Evolutionary conservation across 1,140 invertebrate genomes (phyloP).

Genomic region (Sminthurides bifidus): DNA sequence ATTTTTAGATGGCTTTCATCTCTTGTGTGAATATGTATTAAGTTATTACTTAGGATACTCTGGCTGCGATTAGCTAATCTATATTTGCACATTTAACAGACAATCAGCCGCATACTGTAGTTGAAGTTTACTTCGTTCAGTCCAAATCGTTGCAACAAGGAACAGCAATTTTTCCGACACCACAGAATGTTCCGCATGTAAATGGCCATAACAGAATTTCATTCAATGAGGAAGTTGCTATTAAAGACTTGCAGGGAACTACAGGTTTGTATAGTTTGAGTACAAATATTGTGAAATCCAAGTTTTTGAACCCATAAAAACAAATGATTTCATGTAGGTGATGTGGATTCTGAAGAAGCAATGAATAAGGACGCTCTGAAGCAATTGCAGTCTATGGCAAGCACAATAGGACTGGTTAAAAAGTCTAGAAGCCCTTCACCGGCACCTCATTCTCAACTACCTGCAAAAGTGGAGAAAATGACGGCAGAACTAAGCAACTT

Average conservation of each 20-base stretch:
- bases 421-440: not conserved
- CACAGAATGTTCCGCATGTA: slow-evolving; percentile 21
- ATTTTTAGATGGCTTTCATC: not conserved
- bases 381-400: too few relatives aligned
- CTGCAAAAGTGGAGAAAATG: slow-evolving; percentile 8
- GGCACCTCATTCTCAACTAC: not conserved
- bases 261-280: too few relatives aligned
- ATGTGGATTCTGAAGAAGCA: too few relatives aligned
- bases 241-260: too few relatives aligned
- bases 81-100: too few relatives aligned
- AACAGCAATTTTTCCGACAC: slow-evolving; percentile 60
- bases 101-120: slow-evolving; percentile 34
- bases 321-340: too few relatives aligned
- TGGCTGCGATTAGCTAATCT: too few relatives aligned
- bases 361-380: too few relatives aligned
- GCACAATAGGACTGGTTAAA: too few relatives aligned
- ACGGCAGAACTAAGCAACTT: slow-evolving; percentile 14
- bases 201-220: slow-evolving; percentile 18
- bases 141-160: slow-evolving; percentile 79
- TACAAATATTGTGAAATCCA: too few relatives aligned
- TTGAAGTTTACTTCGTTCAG: slow-evolving; percentile 72
- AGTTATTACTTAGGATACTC: not conserved
- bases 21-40: not conserved
- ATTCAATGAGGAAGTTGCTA: slow-evolving; percentile 10
- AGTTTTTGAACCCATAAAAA: too few relatives aligned